Conservation (phyloP, 2,113 vertebrate species). For the Microtus montanus region DNA sequence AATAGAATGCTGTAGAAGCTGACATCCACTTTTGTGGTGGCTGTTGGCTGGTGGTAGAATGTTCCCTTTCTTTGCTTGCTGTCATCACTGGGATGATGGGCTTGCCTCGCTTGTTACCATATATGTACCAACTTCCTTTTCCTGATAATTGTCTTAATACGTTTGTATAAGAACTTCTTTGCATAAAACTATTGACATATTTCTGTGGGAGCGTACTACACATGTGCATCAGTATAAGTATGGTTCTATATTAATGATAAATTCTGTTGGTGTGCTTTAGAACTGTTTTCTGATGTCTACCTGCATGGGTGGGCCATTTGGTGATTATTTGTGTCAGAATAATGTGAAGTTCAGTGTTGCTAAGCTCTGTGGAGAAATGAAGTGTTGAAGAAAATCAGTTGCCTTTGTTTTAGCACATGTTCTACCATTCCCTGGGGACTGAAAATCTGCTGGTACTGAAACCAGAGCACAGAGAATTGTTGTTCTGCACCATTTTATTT, state of each 20-base stretch:
- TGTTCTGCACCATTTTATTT: slow-evolving; percentile 40
- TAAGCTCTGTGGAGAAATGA: slow-evolving; percentile 57
- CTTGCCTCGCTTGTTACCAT: not conserved
- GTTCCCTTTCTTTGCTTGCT: not conserved
- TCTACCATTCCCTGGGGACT: slow-evolving; percentile 1
- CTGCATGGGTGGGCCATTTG: slow-evolving; percentile 37
- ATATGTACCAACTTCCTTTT: not conserved
- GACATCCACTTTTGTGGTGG: not conserved
- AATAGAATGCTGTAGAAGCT: not conserved
- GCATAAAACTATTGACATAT: slow-evolving; percentile 21
- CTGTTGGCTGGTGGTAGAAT: not conserved
- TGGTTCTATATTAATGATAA: slow-evolving; percentile 56
- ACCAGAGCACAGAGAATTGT: slow-evolving; percentile 26
- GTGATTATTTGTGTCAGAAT: slow-evolving; percentile 64
- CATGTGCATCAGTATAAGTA: not conserved
- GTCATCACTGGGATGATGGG: not conserved
- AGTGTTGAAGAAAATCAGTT: slow-evolving; percentile 54
- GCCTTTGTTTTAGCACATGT: slow-evolving; percentile 41
- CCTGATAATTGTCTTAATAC: not conserved
- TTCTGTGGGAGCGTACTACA: not conserved
- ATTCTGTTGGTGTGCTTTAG: slow-evolving; percentile 32
- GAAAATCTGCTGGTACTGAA: slow-evolving; percentile 36
- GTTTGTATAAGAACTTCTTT: slow-evolving; percentile 32
- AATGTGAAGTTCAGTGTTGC: slow-evolving; percentile 66
- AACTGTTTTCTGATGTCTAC: slow-evolving; percentile 52